Conservation (phyloP, 2,797 vertebrate genomes). For the Tenualosa thibaudeaui region DNA sequence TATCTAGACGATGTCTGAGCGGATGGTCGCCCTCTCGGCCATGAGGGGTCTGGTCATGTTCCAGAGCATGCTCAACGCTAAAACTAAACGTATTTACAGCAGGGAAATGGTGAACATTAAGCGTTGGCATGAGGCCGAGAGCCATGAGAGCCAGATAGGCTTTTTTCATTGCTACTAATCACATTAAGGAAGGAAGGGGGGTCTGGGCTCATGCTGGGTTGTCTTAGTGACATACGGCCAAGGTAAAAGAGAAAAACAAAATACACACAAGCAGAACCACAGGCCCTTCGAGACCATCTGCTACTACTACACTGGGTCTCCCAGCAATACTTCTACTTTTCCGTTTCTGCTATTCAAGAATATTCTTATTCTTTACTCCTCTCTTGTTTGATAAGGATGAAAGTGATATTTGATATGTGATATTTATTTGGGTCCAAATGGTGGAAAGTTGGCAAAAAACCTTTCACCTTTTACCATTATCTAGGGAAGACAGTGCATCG, state of each 20-base stretch:
- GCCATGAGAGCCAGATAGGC: not conserved
- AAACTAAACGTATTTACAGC: constrained; percentile 50
- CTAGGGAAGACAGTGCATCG: not conserved
- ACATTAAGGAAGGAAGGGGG: not conserved
- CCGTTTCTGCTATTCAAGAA: not conserved
- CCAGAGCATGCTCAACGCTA: constrained; percentile 38
- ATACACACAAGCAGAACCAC: not conserved
- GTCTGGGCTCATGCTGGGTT: not conserved
- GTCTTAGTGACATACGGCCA: not conserved
- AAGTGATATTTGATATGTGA: too few relatives aligned
- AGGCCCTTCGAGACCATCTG: not conserved
- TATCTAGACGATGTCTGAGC: constrained; percentile 27
- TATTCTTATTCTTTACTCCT: too few relatives aligned
- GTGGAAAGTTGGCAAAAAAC: too few relatives aligned
- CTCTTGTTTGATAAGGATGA: too few relatives aligned
- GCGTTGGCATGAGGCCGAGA: not conserved
- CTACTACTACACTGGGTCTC: not conserved
- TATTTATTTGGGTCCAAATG: too few relatives aligned
- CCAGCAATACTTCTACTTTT: not conserved
- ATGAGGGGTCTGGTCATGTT: constrained; percentile 16
- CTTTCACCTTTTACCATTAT: too few relatives aligned
- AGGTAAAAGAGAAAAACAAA: not conserved
- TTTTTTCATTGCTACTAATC: not conserved
- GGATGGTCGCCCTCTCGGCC: not conserved
- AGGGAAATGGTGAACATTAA: not conserved